Percentiles rank a stretch among this genome's conserved stretches.
Conservation (phyloP, 2,113 vertebrate genomes). For the Burhinus bistriatus region DNA sequence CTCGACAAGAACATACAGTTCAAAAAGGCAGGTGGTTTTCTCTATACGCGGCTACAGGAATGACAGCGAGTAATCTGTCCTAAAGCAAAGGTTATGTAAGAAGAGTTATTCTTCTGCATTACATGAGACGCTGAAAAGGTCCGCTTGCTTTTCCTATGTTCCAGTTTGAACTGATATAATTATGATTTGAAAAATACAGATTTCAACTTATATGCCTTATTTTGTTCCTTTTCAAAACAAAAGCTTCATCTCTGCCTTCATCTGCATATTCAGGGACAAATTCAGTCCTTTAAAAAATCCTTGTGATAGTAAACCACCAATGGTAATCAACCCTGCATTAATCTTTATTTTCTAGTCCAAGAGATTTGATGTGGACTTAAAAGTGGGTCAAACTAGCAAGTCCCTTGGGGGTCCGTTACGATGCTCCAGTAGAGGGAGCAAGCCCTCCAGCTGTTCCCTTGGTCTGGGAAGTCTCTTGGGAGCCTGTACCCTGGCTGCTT, state of each 20-base stretch:
- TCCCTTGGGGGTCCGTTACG: not conserved
- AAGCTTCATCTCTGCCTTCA: not conserved
- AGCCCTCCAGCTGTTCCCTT: not conserved
- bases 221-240: not conserved
- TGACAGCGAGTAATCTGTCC: not conserved
- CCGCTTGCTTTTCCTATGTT: not conserved
- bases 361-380: not conserved
- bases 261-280: not conserved
- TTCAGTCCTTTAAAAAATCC: not conserved
- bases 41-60: not conserved
- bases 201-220: not conserved
- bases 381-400: not conserved
- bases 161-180: not conserved
- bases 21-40: not conserved
- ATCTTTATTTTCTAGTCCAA: not conserved
- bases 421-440: conserved; percentile 49
- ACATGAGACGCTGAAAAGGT: not conserved
- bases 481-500: not conserved
- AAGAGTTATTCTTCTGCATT: not conserved
- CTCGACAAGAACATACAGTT: not conserved
- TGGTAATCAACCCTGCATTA: not conserved
- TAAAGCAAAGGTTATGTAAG: not conserved
- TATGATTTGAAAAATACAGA: not conserved
- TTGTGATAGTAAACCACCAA: not conserved
- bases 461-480: not conserved